phyloP scores from a whole-genome alignment of 1,140 invertebrate species.

The Leptinotarsa undecemlineata region DNA sequence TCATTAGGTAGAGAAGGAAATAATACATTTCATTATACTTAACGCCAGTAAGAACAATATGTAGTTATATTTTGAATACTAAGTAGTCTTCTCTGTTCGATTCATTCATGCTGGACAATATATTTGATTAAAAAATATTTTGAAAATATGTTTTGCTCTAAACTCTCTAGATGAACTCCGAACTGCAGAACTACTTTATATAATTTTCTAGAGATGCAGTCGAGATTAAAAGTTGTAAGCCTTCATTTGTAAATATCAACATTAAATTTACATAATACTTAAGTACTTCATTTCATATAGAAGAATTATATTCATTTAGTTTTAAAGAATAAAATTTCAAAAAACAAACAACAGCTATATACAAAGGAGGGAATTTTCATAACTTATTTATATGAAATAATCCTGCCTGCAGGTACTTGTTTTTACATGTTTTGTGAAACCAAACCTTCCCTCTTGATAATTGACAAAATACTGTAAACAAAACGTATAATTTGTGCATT shows the following conservation, averaged over 20 bases:
- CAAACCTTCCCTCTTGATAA: constrained; percentile 35
- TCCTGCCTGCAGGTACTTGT: constrained; percentile 48
- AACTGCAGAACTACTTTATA: constrained; percentile 36
- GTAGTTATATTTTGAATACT: background rate
- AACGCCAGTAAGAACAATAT: background rate
- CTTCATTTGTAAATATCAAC: constrained; percentile 38
- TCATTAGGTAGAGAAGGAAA: too few relatives aligned
- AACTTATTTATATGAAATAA: constrained; percentile 30
- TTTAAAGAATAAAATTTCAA: constrained; percentile 48
- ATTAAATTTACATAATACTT: constrained; percentile 48
- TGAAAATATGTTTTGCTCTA: constrained; percentile 31
- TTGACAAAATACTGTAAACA: constrained; percentile 42
- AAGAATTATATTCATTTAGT: constrained; percentile 36
- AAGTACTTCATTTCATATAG: constrained; percentile 26
- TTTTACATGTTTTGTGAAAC: constrained; percentile 30
- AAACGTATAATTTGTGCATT: constrained; percentile 36
- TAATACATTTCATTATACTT: too few relatives aligned
- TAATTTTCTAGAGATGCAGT: constrained; percentile 38
- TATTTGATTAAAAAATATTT: constrained; percentile 37
- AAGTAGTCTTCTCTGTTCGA: background rate
- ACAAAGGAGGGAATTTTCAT: constrained; percentile 45
- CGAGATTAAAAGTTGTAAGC: constrained; percentile 37
- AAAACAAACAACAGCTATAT: constrained; percentile 48
- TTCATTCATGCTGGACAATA: constrained; percentile 5
- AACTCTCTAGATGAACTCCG: constrained; percentile 29